Percentiles rank a stretch among this genome's conserved stretches.
phyloP scores from a whole-genome alignment of 2,113 vertebrate species.

The Candoia aspera region DNA sequence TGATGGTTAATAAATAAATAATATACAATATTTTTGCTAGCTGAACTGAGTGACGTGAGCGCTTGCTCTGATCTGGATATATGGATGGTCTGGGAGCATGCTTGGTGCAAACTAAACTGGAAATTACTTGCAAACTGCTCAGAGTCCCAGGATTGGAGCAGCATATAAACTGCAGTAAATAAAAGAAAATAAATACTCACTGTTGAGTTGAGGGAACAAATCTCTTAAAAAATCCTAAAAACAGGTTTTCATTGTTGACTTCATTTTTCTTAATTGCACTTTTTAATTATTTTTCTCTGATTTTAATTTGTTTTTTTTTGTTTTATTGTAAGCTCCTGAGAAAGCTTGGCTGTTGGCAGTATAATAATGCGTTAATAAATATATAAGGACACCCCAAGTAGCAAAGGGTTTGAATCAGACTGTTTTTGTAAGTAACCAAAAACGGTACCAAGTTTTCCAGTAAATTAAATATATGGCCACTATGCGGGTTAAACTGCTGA shows the following conservation, averaged over 20 bases:
- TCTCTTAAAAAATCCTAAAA: neutral
- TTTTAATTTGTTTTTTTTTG: neutral
- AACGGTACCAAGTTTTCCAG: neutral
- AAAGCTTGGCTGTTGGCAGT: neutral
- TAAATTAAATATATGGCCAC: neutral
- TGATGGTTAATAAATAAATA: neutral
- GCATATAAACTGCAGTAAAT: neutral
- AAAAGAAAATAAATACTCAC: neutral
- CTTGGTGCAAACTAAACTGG: neutral
- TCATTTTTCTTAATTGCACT: neutral
- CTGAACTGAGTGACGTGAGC: neutral
- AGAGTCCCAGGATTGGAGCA: neutral
- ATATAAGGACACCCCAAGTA: neutral
- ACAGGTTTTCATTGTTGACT: neutral
- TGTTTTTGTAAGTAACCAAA: neutral
- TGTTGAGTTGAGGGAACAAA: neutral
- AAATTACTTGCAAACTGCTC: neutral
- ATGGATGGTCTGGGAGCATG: neutral
- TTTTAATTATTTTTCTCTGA: neutral
- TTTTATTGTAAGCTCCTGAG: neutral
- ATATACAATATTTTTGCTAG: neutral
- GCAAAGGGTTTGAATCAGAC: neutral
- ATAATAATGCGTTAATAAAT: neutral
- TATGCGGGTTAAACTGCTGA: too few species aligned
- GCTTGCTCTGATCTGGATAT: neutral